These are phyloP conservation scores for Teleopsis dalmanni DNA, from an alignment of 1,140 invertebrate genomes.

Conservation along the genomic window DNA sequence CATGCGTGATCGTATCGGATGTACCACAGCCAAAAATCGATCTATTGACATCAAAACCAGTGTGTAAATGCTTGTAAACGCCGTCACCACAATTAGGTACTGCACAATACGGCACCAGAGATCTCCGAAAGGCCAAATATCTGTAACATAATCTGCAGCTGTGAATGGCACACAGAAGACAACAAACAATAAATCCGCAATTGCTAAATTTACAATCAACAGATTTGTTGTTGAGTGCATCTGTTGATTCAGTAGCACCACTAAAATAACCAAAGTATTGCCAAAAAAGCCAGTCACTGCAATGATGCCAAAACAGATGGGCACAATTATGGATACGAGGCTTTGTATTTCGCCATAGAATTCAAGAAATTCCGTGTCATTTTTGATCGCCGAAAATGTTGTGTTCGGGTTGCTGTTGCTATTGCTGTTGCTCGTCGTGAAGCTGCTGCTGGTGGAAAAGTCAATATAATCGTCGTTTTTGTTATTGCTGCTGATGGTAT, in stretches of 20 bases:
- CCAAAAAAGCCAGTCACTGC: conserved; percentile 80
- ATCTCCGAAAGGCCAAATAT: conserved; percentile 83
- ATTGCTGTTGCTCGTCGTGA: no score
- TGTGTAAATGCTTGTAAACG: conserved; percentile 89
- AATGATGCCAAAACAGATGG: conserved; percentile 80
- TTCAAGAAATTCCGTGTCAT: not conserved
- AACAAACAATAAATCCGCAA: conserved; percentile 89
- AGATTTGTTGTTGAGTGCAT: conserved; percentile 92
- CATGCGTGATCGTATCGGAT: conserved; percentile 76
- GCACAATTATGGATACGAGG: conserved; percentile 53
- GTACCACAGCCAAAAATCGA: conserved; percentile 88
- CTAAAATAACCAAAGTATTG: conserved; percentile 76
- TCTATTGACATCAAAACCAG: conserved; percentile 94
- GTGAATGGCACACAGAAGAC: conserved; percentile 94
- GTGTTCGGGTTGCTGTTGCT: not conserved
- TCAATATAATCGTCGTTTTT: no score
- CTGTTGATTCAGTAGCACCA: conserved; percentile 74
- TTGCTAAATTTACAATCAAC: conserved; percentile 78
- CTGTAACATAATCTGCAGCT: conserved; percentile 70
- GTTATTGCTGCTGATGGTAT: no score
- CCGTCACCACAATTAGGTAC: conserved; percentile 75
- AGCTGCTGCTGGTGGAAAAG: not conserved
- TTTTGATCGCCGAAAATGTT: not conserved
- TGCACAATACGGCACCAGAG: conserved; percentile 81
- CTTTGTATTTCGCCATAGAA: conserved; percentile 13